These are phyloP conservation scores for Sinocyclocheilus rhinocerous DNA, from an alignment of 2,113 vertebrate species.

Conservation along the genomic window DNA sequence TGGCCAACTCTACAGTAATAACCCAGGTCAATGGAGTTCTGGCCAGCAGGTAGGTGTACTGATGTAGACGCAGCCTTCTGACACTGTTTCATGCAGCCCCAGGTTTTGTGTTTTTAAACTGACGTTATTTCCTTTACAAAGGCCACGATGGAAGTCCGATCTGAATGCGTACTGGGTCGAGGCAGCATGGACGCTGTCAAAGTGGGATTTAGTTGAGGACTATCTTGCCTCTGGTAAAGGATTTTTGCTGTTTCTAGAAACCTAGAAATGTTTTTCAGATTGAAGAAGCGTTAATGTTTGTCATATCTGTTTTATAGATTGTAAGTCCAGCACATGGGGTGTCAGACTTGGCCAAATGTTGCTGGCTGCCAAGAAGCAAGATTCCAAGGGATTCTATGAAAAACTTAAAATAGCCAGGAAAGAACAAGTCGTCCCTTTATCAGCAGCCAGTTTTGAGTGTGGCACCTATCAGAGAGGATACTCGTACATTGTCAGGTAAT, in stretches of 20 bases:
- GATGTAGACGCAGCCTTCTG: background rate
- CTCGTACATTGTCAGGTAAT: constrained; percentile 92
- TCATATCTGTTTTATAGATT: constrained; percentile 72
- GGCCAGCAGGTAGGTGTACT: constrained; percentile 82
- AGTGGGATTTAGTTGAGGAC: constrained; percentile 93
- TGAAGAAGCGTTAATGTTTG: background rate
- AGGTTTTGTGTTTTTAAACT: background rate
- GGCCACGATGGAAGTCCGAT: constrained; percentile 92
- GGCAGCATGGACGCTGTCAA: constrained; percentile 95
- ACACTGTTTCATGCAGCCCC: background rate
- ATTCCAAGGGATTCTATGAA: constrained; percentile 81
- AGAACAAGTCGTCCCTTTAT: constrained; percentile 97
- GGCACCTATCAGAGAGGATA: constrained; percentile 98
- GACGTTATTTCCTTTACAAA: constrained; percentile 56
- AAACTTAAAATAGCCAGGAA: constrained; percentile 89
- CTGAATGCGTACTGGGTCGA: constrained; percentile 95
- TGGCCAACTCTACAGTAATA: constrained; percentile 94
- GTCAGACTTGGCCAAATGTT: constrained; percentile 90
- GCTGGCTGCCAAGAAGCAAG: constrained; percentile 89
- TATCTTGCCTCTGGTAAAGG: constrained; percentile 88
- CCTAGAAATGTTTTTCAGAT: background rate
- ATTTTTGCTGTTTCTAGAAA: background rate
- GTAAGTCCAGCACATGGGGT: constrained; percentile 89
- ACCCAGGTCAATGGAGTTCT: constrained; percentile 96
- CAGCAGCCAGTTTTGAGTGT: constrained; percentile 96